Evolutionary conservation across 2,113 vertebrate species (phyloP).

Genomic region (Hypocryptadius cinnamomeus): DNA sequence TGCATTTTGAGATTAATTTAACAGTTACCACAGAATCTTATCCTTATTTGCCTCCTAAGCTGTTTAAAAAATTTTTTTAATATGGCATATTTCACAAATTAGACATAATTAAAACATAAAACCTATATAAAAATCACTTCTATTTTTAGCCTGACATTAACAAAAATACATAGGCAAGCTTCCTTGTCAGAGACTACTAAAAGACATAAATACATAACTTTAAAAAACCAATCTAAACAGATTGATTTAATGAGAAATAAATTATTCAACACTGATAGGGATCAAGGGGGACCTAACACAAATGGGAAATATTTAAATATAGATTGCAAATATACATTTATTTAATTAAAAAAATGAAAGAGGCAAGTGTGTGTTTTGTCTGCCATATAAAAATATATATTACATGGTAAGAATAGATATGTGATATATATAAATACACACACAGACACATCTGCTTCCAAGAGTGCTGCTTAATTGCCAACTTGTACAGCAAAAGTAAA

Average conservation of each 20-base stretch:
- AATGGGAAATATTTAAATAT: neutral
- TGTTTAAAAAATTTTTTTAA: neutral
- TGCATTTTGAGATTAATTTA: neutral
- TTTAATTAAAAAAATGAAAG: neutral
- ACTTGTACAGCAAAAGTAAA: neutral
- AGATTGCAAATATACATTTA: neutral
- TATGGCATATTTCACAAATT: neutral
- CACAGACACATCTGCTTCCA: neutral
- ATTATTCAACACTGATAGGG: neutral
- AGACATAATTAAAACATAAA: neutral
- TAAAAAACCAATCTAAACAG: neutral
- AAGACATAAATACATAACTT: neutral
- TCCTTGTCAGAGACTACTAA: neutral
- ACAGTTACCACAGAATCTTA: neutral
- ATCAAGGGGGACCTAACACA: neutral
- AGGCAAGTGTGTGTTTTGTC: neutral
- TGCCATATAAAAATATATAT: neutral
- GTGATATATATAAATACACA: neutral
- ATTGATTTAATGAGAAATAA: neutral
- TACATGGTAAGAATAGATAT: neutral
- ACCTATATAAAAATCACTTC: neutral
- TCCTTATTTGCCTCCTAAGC: neutral
- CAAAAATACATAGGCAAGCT: neutral
- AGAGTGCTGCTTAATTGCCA: neutral
- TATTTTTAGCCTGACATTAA: neutral